These are phyloP conservation scores for Natator depressus DNA, from an alignment of 2,113 vertebrate genomes.

Conservation along the genomic window DNA sequence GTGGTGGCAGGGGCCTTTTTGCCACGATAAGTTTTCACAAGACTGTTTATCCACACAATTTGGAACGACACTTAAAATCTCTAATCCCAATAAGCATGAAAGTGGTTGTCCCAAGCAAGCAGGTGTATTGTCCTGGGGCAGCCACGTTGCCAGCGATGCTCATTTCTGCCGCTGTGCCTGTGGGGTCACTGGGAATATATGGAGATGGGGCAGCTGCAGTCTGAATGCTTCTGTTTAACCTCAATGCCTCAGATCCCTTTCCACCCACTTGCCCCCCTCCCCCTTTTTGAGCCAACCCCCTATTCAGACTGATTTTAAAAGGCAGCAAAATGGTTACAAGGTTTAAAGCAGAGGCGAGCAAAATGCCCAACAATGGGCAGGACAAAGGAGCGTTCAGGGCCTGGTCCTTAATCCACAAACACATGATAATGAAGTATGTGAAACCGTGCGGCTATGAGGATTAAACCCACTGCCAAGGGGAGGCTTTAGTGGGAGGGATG, in stretches of 20 bases:
- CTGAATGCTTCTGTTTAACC: conserved; percentile 60
- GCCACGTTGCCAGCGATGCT: conserved; percentile 61
- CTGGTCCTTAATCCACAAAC: conserved; percentile 70
- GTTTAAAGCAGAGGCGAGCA: conserved; percentile 74
- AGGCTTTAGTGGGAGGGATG: background rate
- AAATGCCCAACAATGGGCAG: conserved; percentile 69
- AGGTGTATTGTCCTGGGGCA: conserved; percentile 69
- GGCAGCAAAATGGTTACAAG: conserved; percentile 70
- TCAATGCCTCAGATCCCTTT: conserved; percentile 58
- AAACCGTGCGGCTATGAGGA: conserved; percentile 42
- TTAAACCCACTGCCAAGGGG: conserved; percentile 64
- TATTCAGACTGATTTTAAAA: conserved; percentile 64
- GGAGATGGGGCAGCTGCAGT: conserved; percentile 79
- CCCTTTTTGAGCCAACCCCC: conserved; percentile 39
- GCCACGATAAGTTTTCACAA: conserved; percentile 87
- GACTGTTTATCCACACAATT: conserved; percentile 84
- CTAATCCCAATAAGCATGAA: conserved; percentile 93
- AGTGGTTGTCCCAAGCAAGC: conserved; percentile 78
- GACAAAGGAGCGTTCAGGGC: conserved; percentile 68
- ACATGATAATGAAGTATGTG: conserved; percentile 46
- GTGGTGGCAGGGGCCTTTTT: conserved; percentile 74
- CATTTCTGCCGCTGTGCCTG: conserved; percentile 61
- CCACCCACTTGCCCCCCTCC: background rate
- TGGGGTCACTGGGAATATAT: conserved; percentile 69
- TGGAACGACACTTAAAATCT: conserved; percentile 83